Evolutionary conservation across 2,113 vertebrate genomes (phyloP), one percentile per base, ranked within the genome.

Genomic region (Acrocephalus kingi): DNA sequence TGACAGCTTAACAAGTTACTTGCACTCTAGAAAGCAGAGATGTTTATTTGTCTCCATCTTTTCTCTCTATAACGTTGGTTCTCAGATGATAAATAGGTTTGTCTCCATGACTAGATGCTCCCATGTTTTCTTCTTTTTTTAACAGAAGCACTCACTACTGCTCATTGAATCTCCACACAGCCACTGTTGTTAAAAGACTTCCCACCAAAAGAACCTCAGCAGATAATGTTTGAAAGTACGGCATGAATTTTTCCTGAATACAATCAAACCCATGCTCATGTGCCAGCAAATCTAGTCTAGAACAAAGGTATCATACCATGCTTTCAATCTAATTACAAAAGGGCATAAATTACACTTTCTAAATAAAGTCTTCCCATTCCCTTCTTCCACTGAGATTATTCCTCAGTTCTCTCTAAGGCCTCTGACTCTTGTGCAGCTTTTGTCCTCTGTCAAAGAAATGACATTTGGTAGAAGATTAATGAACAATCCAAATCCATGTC

Each of bases 31-130:
- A 71, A 93, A 97, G 59, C 35, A 71, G 51, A 90, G 43, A 46
- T 90, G 72, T 58, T 95, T 59, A 71, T 88, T 90, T 80, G 55
- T 83, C 63, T 90, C 80, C 59, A 67, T 63, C 39, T 93, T 95
- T 77, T 72, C 64, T 87, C 37, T 76, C 69, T 10, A 4, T 77
- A 83, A 88, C 59, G 39, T 74, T 80, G 73, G 39, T 69, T 83
- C 59, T 84, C 75, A 48, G 55, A 68, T 39, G 41, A 54, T 66
- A 94, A 94, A 83, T 10, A 64, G 15, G 8, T 84, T 82, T 84
- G 30, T 37, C 46, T 51, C 63, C n/a, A 41, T 30, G 20, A 86
- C 18, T 58, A 85, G n/a, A 73, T 20, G 62, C 14, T 83, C 33
- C 56, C 23, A 15, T 67, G 35, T 67, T 90, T 85, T 94, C 18